phyloP scores from a whole-genome alignment of 1,140 invertebrate genomes.

The Drosophila teissieri region DNA sequence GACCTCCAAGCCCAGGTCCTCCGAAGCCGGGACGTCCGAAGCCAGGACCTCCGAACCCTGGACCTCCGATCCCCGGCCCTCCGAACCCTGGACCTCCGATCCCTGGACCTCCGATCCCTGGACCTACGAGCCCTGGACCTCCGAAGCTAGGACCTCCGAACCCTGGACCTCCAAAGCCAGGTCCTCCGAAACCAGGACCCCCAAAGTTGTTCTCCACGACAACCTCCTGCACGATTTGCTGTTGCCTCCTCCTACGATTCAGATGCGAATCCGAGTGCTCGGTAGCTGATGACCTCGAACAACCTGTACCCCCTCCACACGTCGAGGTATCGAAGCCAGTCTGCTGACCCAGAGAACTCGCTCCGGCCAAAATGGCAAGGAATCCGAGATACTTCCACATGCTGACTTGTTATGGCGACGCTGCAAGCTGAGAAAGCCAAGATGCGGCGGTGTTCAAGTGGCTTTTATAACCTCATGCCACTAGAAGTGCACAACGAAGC shows the following conservation, averaged over 20 bases:
- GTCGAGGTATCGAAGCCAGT: not conserved
- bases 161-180: conserved; percentile 6
- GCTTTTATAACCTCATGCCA: conserved; percentile 19
- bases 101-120: not conserved
- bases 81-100: conserved; percentile 10
- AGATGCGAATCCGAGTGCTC: not conserved
- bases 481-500: conserved; percentile 16
- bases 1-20: not conserved
- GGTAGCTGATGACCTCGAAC: not conserved
- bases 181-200: not conserved
- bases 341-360: not conserved
- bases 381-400: conserved; percentile 33
- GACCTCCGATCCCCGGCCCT: not conserved
- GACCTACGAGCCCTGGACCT: not conserved
- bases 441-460: not conserved
- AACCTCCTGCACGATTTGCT: conserved; percentile 26
- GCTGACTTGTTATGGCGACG: not conserved
- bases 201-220: conserved; percentile 24
- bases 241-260: conserved; percentile 4
- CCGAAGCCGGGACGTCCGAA: not conserved
- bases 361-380: not conserved
- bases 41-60: not conserved
- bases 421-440: conserved; percentile 12
- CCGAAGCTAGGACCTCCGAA: not conserved
- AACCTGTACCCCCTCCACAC: not conserved